Evolutionary conservation across 2,888 invertebrate species (phyloP), one percentile per base, ranked within the genome.

Genomic region (Melanostoma mellinum): DNA sequence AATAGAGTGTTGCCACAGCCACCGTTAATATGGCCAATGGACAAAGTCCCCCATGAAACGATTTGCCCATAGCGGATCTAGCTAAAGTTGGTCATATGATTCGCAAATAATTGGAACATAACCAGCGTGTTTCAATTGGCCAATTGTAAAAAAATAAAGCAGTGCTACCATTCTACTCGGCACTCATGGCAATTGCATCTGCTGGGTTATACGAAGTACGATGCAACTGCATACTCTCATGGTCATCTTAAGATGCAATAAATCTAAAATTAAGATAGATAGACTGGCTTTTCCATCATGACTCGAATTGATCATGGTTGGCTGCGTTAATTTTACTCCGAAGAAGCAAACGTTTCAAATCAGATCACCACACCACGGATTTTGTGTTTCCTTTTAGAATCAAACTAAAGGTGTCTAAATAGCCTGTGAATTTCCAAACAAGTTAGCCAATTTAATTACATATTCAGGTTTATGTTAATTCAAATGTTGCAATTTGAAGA

Each of bases 181-280:
- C 63, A 67, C 67, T 60, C 48, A 48, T 68, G 35, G 73, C 53
- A 68, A 67, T 50, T 69, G 56, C 69, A 69, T 69, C 58, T 69
- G 63, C 63, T 35, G 61, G 61, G 40, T 63, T 56, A 48, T 76
- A 55, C 32, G 50, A 63, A n/a, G 36, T n/a, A 55, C 10, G 20
- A 35, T 42, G 42, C 8, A 40, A n/a, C 20, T 20, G 6, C 10
- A 20, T 33, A 38, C 46, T 60, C 60, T 67, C 73, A 63, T 42
- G 63, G 63, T 55, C 56, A 61, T 56, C 73, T 73, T 55, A 46
- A 73, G 53, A 35, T 52, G 58, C 42, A 72, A 65, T 77, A 50
- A 38, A 56, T 56, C 65, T 50, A 50, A 63, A 50, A 63, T 30
- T 36, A 20, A 20, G 20, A 20, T 20, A 20, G 20, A 20, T 20